Conservation (phyloP, 2,888 invertebrate genomes). For the Chouioia cunea region DNA sequence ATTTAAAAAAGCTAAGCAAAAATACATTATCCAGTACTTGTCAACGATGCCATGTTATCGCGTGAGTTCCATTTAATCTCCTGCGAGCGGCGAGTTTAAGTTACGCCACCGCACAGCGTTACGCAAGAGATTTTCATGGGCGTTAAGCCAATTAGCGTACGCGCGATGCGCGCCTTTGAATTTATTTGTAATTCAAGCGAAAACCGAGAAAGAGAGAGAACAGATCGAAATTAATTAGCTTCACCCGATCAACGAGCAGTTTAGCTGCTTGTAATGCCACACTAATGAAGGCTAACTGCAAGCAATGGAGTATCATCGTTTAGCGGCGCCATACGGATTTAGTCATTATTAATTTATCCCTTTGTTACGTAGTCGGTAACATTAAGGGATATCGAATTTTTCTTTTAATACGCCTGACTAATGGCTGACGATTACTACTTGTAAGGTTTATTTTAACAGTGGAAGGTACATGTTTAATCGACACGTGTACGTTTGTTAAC, state of each 20-base stretch:
- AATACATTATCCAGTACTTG: too few relatives aligned
- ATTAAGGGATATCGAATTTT: too few relatives aligned
- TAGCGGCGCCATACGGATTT: conserved; percentile 31
- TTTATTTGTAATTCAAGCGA: conserved; percentile 15
- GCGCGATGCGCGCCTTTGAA: conserved; percentile 10
- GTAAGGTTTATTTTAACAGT: too few relatives aligned
- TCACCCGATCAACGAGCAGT: too few relatives aligned
- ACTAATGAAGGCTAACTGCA: conserved; percentile 15
- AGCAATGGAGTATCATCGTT: not conserved
- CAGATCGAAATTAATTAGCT: not conserved
- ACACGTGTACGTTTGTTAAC: too few relatives aligned
- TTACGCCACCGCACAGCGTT: conserved; percentile 19
- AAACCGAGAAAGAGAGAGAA: not conserved
- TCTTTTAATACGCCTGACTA: too few relatives aligned
- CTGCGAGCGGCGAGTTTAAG: conserved; percentile 8
- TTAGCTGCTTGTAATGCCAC: not conserved
- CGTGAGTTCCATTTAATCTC: not conserved
- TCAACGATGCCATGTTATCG: too few relatives aligned
- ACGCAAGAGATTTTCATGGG: conserved; percentile 29
- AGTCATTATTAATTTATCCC: conserved; percentile 10
- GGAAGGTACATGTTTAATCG: too few relatives aligned
- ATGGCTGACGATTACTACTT: too few relatives aligned
- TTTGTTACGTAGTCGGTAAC: conserved; percentile 6
- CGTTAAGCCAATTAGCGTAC: conserved; percentile 35
- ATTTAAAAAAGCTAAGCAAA: too few relatives aligned